Evolutionary conservation across 2,888 invertebrate species (phyloP).

Genomic region (Pyrochroa serraticornis): DNA sequence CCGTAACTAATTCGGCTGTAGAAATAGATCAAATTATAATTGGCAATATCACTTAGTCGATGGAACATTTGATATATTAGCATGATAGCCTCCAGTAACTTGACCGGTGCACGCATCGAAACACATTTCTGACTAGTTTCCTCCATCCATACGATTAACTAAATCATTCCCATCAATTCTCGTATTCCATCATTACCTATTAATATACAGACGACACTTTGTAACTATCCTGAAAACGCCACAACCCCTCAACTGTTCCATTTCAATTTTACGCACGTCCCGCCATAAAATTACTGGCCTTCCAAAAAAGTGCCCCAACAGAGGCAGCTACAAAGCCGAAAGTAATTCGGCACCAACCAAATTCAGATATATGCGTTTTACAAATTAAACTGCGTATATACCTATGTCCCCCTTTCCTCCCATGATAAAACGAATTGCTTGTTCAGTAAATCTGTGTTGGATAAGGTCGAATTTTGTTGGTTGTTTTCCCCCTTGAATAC

Average conservation of each 20-base stretch:
- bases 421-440: constrained; percentile 21
- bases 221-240: neutral
- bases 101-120: constrained; percentile 20
- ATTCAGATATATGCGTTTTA: constrained; percentile 27
- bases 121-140: constrained; percentile 13
- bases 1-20: constrained; percentile 11
- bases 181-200: too few relatives aligned
- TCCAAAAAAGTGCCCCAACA: constrained; percentile 14
- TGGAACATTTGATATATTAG: constrained; percentile 34
- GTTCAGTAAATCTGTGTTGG: neutral
- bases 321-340: constrained; percentile 14
- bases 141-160: constrained; percentile 12
- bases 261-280: constrained; percentile 15
- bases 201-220: too few relatives aligned
- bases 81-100: constrained; percentile 27
- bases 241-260: neutral
- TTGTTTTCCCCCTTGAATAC: constrained; percentile 5
- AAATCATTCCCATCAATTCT: neutral
- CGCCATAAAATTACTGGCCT: constrained; percentile 14
- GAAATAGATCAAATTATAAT: constrained; percentile 30
- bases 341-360: constrained; percentile 18
- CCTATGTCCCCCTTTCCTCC: constrained; percentile 20
- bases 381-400: constrained; percentile 26
- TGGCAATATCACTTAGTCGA: constrained; percentile 35
- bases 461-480: constrained; percentile 18